phyloP scores from a whole-genome alignment of 1,140 invertebrate genomes.

The Lasaia peninsularis region DNA sequence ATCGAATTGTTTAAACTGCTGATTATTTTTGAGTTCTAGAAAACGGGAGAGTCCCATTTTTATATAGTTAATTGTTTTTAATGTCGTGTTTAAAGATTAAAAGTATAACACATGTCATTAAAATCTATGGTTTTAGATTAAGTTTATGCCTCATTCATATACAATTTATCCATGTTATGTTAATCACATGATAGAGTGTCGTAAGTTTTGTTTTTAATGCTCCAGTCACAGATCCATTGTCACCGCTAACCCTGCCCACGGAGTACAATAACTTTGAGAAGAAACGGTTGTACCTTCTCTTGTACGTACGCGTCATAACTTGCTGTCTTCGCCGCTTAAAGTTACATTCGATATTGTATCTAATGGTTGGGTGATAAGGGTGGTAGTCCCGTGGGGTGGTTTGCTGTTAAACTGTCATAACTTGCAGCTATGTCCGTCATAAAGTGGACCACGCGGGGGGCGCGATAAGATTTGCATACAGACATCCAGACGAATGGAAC shows the following conservation, averaged over 20 bases:
- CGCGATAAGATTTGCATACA: constrained; percentile 43
- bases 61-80: constrained; percentile 1
- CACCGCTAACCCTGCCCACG: constrained; percentile 23
- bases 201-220: constrained; percentile 1
- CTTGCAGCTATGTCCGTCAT: constrained; percentile 37
- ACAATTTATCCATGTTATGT: not conserved
- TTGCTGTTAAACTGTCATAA: constrained; percentile 25
- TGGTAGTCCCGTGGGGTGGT: not conserved
- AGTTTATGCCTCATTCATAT: not conserved
- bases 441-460: constrained; percentile 51
- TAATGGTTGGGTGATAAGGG: constrained; percentile 1
- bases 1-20: too few species aligned
- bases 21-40: too few species aligned
- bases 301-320: constrained; percentile 36
- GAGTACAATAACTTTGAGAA: constrained; percentile 45
- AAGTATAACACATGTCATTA: too few species aligned
- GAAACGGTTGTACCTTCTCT: constrained; percentile 34
- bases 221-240: constrained; percentile 1
- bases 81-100: too few species aligned
- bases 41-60: too few species aligned
- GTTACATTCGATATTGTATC: not conserved
- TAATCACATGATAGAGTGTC: not conserved
- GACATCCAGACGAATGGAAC: constrained; percentile 25
- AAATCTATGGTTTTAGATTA: not conserved
- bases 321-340: constrained; percentile 15